Conservation (phyloP, 2,888 invertebrate genomes). For the Athalia circularis region DNA sequence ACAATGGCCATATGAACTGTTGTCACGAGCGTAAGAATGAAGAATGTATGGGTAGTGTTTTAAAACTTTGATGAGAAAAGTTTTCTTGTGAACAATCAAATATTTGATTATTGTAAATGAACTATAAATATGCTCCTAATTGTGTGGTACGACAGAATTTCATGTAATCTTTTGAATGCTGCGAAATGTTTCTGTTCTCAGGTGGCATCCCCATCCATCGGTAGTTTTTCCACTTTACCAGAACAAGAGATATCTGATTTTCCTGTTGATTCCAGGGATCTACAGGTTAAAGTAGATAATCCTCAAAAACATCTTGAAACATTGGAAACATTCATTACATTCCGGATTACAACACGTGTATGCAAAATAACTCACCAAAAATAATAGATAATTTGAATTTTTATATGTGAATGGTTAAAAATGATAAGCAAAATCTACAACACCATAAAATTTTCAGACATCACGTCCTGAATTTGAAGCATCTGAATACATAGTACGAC, state of each 20-base stretch:
- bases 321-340: slow-evolving; percentile 83
- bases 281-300: slow-evolving; percentile 82
- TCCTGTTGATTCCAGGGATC: slow-evolving; percentile 77
- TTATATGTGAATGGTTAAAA: not conserved
- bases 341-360: slow-evolving; percentile 82
- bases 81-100: too few species aligned
- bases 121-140: too few species aligned
- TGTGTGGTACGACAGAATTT: too few species aligned
- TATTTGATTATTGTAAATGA: too few species aligned
- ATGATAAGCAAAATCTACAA: not conserved
- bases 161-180: too few species aligned
- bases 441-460: slow-evolving; percentile 71
- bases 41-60: too few species aligned
- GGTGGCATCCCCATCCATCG: slow-evolving; percentile 78
- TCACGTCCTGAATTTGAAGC: slow-evolving; percentile 80
- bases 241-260: slow-evolving; percentile 78
- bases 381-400: not conserved
- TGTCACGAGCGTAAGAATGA: too few species aligned
- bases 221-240: slow-evolving; percentile 78
- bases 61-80: too few species aligned
- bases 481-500: slow-evolving; percentile 80
- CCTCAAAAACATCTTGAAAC: slow-evolving; percentile 84
- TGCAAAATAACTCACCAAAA: slow-evolving; percentile 34
- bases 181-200: slow-evolving; percentile 59
- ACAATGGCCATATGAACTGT: not conserved